These are phyloP conservation scores for Athalia cordata DNA, from an alignment of 2,888 invertebrate genomes.

Conservation along the genomic window DNA sequence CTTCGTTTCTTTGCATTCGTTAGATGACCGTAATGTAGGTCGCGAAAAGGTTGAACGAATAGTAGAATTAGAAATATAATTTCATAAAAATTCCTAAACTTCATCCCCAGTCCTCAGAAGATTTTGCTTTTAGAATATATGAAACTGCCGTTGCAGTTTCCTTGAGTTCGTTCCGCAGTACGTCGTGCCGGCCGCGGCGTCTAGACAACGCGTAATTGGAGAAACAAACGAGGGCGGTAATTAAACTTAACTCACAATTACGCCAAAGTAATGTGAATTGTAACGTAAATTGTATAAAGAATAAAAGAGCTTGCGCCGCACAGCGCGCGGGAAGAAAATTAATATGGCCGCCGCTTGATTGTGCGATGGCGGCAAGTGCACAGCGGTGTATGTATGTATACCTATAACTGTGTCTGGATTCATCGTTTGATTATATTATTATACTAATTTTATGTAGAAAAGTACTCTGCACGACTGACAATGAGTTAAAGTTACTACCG, in stretches of 20 bases:
- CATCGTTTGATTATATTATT: constrained; percentile 67
- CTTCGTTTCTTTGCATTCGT: too few relatives aligned
- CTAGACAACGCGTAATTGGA: constrained; percentile 69
- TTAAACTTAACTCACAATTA: constrained; percentile 68
- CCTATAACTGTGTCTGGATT: background rate
- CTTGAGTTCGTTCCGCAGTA: constrained; percentile 20
- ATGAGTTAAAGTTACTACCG: constrained; percentile 45
- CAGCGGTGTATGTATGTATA: background rate
- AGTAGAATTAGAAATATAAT: too few relatives aligned
- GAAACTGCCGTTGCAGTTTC: constrained; percentile 48
- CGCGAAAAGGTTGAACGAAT: too few relatives aligned
- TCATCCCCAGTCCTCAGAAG: constrained; percentile 53
- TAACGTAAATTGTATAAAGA: constrained; percentile 35
- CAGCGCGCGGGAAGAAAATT: background rate
- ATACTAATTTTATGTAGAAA: too few relatives aligned
- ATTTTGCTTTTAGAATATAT: background rate
- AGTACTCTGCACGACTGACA: too few relatives aligned
- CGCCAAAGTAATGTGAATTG: constrained; percentile 49
- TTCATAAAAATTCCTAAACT: constrained; percentile 67
- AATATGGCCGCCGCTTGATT: constrained; percentile 32
- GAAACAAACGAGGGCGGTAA: constrained; percentile 71
- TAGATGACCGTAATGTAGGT: too few relatives aligned
- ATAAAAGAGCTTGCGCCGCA: constrained; percentile 26
- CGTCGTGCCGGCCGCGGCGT: constrained; percentile 53
- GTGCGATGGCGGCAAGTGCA: constrained; percentile 1